These are phyloP conservation scores for Cepaea nemoralis DNA, from an alignment of 1,140 invertebrate genomes.

Conservation along the genomic window DNA sequence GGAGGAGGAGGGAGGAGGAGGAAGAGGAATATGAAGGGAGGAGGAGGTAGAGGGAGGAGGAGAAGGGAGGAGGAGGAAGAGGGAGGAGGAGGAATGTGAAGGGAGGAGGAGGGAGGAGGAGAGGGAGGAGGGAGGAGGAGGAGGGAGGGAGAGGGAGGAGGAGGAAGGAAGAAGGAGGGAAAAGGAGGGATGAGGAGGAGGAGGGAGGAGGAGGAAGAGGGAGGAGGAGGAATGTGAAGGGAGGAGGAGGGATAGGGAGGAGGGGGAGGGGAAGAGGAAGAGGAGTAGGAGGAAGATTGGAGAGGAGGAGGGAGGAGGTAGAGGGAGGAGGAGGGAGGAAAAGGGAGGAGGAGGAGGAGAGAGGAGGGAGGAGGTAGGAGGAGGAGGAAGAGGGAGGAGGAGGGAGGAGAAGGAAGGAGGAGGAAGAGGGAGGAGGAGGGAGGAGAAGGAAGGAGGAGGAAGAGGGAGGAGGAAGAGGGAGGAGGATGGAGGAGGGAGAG, in stretches of 20 bases:
- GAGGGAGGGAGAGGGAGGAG: neutral
- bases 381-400: no score
- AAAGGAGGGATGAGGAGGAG: no score
- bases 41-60: no score
- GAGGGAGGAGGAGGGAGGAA: neutral
- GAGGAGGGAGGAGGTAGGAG: no score
- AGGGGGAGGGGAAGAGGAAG: no score
- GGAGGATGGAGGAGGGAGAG: no score
- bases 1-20: no score
- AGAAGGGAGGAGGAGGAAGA: conserved; percentile 1
- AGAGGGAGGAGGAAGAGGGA: neutral
- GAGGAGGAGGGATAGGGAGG: no score
- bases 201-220: conserved; percentile 27
- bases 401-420: neutral
- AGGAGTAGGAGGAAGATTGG: no score
- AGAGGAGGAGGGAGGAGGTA: neutral
- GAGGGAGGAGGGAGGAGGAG: conserved; percentile 21
- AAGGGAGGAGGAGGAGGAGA: neutral
- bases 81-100: no score
- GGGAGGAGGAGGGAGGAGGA: neutral
- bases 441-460: neutral
- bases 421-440: neutral
- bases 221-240: no score
- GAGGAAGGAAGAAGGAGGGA: conserved; percentile 30
- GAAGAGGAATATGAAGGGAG: no score